Evolutionary conservation across 2,888 invertebrate species (phyloP).

Genomic region (Phytoseiulus persimilis): DNA sequence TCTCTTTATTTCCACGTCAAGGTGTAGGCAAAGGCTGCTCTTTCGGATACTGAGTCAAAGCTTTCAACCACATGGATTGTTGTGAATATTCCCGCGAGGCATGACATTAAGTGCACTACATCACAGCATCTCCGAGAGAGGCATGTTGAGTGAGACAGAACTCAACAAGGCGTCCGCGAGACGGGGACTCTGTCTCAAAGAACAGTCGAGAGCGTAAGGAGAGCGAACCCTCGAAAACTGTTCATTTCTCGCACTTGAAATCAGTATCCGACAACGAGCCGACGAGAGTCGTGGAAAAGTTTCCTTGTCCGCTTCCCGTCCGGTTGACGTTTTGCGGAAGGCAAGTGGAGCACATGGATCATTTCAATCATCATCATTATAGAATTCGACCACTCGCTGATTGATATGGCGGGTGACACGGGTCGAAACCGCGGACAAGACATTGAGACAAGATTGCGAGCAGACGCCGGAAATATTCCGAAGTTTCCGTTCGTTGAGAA

Average conservation of each 20-base stretch:
- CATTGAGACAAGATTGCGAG: too few relatives aligned
- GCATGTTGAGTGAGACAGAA: too few relatives aligned
- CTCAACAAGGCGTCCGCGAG: too few relatives aligned
- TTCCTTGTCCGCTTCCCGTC: neutral
- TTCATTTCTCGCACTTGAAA: neutral
- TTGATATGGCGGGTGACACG: too few relatives aligned
- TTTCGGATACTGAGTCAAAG: too few relatives aligned
- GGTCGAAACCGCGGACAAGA: neutral
- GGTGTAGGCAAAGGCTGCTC: too few relatives aligned
- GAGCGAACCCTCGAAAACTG: neutral
- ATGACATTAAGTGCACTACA: too few relatives aligned
- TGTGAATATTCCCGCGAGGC: too few relatives aligned
- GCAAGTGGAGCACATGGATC: neutral
- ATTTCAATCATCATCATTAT: neutral
- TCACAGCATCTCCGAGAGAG: too few relatives aligned
- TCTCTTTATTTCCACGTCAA: too few relatives aligned
- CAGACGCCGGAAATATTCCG: neutral
- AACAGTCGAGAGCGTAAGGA: neutral
- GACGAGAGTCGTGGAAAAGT: neutral
- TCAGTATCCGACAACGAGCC: neutral
- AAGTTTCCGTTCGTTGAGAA: neutral
- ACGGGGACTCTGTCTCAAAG: too few relatives aligned
- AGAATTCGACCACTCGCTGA: neutral
- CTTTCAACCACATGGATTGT: too few relatives aligned
- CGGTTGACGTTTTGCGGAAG: neutral